Evolutionary conservation across 2,113 vertebrate species (phyloP).

Genomic region (Micronycteris hirsuta): DNA sequence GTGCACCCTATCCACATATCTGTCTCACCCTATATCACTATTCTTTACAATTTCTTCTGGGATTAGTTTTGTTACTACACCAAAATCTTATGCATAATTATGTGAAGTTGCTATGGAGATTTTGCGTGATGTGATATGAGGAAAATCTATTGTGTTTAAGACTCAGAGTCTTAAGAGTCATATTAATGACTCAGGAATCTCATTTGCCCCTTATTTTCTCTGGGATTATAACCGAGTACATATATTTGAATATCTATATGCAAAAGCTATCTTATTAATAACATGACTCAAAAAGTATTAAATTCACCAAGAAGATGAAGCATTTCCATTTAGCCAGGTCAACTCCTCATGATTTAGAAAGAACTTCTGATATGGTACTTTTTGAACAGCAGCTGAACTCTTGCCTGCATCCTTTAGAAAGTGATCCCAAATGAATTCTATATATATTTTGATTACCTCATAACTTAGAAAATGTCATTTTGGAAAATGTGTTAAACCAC

Average conservation of each 20-base stretch:
- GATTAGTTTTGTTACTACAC: constrained; percentile 69
- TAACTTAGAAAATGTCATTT: background rate
- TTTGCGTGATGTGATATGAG: constrained; percentile 79
- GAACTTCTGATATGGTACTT: background rate
- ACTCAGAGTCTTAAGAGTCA: too few relatives aligned
- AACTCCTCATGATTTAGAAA: constrained; percentile 23
- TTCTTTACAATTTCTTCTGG: constrained; percentile 65
- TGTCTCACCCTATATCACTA: constrained; percentile 50
- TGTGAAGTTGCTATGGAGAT: constrained; percentile 82
- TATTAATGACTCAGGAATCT: constrained; percentile 65
- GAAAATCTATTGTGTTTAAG: constrained; percentile 79
- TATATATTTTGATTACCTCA: background rate
- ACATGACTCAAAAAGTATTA: constrained; percentile 33
- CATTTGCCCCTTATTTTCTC: constrained; percentile 7
- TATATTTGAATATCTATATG: constrained; percentile 60
- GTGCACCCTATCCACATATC: constrained; percentile 67
- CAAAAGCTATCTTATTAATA: constrained; percentile 54
- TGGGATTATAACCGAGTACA: constrained; percentile 59
- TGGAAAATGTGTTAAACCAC: background rate
- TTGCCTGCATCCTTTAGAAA: background rate
- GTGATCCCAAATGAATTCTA: background rate
- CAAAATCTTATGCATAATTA: constrained; percentile 78
- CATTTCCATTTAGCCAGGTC: background rate
- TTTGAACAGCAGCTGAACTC: background rate
- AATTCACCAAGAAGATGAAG: constrained; percentile 13